Conservation (phyloP, 2,888 invertebrate genomes). For the Noctua fimbriata region DNA sequence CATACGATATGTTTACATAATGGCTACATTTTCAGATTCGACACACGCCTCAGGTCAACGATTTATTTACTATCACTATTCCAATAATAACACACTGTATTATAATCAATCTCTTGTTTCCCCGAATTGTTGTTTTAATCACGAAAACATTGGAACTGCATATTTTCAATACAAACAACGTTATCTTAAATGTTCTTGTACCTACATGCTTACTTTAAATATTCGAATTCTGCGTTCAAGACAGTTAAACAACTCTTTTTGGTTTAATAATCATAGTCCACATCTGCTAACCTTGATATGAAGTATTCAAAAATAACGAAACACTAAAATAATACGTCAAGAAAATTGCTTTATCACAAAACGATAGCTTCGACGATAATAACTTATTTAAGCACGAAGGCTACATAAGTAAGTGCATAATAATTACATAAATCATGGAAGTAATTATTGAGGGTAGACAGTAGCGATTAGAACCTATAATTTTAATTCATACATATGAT, state of each 20-base stretch:
- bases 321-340: not conserved
- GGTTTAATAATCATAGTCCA: not conserved
- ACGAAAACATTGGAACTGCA: not conserved
- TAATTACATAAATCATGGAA: conserved; percentile 18
- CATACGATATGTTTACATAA: conserved; percentile 63
- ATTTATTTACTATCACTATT: conserved; percentile 36
- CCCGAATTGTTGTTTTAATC: not conserved
- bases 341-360: conserved; percentile 13
- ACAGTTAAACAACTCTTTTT: not conserved
- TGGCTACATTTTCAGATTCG: conserved; percentile 41
- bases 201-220: not conserved
- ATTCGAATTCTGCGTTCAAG: not conserved
- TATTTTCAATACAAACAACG: not conserved
- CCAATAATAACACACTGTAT: not conserved
- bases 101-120: conserved; percentile 1
- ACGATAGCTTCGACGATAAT: conserved; percentile 26
- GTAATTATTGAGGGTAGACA: not conserved
- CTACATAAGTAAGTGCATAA: not conserved
- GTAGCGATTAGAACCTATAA: not conserved
- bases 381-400: conserved; percentile 4
- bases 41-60: conserved; percentile 44
- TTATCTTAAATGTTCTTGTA: not conserved
- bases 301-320: conserved; percentile 4
- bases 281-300: not conserved
- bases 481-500: conserved; percentile 2